Conservation (phyloP, 2,888 invertebrate species). For the Perdita meconis region DNA sequence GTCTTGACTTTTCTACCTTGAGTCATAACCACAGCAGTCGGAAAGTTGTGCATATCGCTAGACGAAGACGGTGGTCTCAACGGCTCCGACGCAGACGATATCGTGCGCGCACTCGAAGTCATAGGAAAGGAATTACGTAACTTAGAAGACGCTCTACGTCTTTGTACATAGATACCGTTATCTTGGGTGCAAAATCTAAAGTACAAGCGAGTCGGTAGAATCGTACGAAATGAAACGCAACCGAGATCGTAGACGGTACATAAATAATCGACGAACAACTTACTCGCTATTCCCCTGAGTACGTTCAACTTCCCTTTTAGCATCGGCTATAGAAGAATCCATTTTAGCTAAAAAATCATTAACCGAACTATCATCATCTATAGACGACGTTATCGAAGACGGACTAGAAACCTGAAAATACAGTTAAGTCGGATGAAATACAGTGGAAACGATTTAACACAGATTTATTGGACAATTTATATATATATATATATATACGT, state of each 20-base stretch:
- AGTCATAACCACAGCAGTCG: conserved; percentile 89
- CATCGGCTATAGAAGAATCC: conserved; percentile 93
- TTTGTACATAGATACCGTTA: conserved; percentile 85
- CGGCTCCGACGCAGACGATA: conserved; percentile 82
- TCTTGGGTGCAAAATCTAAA: conserved; percentile 86
- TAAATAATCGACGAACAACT: conserved; percentile 84
- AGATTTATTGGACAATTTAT: too few relatives aligned
- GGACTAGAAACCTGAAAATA: conserved; percentile 74
- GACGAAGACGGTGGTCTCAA: conserved; percentile 85
- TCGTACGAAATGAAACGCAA: not conserved
- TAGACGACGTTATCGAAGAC: conserved; percentile 77
- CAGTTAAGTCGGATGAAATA: not conserved
- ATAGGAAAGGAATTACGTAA: conserved; percentile 86
- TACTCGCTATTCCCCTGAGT: conserved; percentile 93
- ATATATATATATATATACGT: too few relatives aligned
- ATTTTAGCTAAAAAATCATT: conserved; percentile 93
- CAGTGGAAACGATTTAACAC: too few relatives aligned
- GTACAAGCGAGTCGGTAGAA: conserved; percentile 10
- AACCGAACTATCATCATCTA: conserved; percentile 90
- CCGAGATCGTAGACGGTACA: not conserved
- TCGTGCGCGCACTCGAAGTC: conserved; percentile 81
- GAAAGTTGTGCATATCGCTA: conserved; percentile 84
- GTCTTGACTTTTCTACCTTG: conserved; percentile 92
- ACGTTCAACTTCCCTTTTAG: conserved; percentile 93
- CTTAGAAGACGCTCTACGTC: conserved; percentile 86